Conservation (phyloP, 1,140 invertebrate genomes). For the Drosophila ironensis region DNA sequence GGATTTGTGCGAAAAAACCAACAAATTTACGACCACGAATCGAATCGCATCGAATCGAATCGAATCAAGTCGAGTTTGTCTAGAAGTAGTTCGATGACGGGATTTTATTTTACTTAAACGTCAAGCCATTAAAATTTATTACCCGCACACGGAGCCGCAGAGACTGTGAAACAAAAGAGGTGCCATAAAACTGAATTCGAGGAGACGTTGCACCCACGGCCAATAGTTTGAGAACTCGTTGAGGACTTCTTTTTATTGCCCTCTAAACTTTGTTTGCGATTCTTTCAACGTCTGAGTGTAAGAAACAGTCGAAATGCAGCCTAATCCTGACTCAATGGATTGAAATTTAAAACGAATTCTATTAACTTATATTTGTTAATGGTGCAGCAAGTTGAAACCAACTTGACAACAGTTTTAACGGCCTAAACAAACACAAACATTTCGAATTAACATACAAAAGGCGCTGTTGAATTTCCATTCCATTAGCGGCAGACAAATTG, state of each 20-base stretch:
- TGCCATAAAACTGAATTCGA: conserved; percentile 29
- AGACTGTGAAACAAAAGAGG: conserved; percentile 39
- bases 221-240: conserved; percentile 23
- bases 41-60: conserved; percentile 16
- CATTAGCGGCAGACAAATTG: conserved; percentile 23
- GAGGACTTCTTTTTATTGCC: neutral
- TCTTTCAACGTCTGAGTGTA: conserved; percentile 26
- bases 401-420: conserved; percentile 15
- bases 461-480: conserved; percentile 6
- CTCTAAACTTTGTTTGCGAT: conserved; percentile 16
- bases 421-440: conserved; percentile 15
- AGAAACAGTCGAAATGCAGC: too few species aligned
- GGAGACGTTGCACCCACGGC: conserved; percentile 19
- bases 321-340: too few species aligned
- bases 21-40: conserved; percentile 31
- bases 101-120: conserved; percentile 44
- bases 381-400: too few species aligned
- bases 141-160: conserved; percentile 10
- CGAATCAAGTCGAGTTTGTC: conserved; percentile 25
- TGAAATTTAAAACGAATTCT: too few species aligned
- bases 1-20: neutral
- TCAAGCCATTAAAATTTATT: conserved; percentile 45
- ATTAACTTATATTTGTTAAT: too few species aligned
- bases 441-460: conserved; percentile 34
- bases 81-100: conserved; percentile 43